phyloP scores from a whole-genome alignment of 2,797 vertebrate species.

The Podargus strigoides region DNA sequence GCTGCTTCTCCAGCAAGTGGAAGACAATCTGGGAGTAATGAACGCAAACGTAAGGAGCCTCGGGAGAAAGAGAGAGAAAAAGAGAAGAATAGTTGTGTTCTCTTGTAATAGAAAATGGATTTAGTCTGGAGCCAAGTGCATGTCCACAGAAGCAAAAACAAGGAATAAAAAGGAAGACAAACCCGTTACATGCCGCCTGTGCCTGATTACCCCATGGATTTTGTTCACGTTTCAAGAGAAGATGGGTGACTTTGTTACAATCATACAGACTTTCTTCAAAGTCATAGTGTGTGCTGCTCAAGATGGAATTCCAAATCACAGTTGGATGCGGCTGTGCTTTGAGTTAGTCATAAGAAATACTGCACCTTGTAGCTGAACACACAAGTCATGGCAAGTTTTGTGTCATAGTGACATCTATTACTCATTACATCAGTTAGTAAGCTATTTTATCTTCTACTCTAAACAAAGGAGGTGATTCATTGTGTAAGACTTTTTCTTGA shows the following conservation, averaged over 20 bases:
- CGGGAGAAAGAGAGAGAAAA: constrained; percentile 82
- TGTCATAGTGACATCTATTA: constrained; percentile 70
- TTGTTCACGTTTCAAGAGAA: constrained; percentile 76
- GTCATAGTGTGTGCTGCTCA: constrained; percentile 74
- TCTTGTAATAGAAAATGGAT: constrained; percentile 84
- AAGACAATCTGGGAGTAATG: constrained; percentile 82
- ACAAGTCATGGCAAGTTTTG: constrained; percentile 70
- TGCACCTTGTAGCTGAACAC: constrained; percentile 73
- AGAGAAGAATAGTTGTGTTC: constrained; percentile 89
- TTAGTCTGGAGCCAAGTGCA: constrained; percentile 67
- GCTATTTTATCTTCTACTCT: constrained; percentile 76
- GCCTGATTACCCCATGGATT: constrained; percentile 85
- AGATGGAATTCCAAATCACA: constrained; percentile 67
- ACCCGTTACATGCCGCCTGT: constrained; percentile 90
- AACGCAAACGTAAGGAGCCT: constrained; percentile 89
- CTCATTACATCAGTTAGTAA: constrained; percentile 80
- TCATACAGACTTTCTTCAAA: constrained; percentile 82
- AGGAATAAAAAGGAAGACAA: constrained; percentile 72
- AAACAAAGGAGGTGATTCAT: constrained; percentile 47
- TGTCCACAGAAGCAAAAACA: constrained; percentile 67
- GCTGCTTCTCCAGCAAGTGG: constrained; percentile 80
- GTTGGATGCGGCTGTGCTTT: constrained; percentile 68
- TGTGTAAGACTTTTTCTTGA: constrained; percentile 57
- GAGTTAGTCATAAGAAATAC: constrained; percentile 62
- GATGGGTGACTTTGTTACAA: constrained; percentile 84